Conservation (phyloP, 23 tunicate genomes). For the Clavelina lepadiformis region DNA sequence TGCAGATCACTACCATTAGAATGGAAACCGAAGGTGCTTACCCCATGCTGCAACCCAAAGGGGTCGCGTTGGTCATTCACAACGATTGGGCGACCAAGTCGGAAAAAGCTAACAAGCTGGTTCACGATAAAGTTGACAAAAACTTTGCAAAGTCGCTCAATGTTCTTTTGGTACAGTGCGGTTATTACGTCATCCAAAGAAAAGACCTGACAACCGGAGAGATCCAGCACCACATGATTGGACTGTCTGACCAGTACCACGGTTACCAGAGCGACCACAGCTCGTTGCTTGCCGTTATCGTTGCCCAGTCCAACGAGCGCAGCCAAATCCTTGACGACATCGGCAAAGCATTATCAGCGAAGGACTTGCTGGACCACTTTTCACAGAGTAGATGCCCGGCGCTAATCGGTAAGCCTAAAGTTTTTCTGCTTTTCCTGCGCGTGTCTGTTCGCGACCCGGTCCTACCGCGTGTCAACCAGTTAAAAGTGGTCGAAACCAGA, state of each 20-base stretch:
- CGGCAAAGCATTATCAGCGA: slow-evolving; percentile 14
- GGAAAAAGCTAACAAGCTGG: neutral
- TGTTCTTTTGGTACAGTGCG: slow-evolving; percentile 46
- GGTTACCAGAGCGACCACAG: slow-evolving; percentile 65
- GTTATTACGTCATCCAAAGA: slow-evolving; percentile 71
- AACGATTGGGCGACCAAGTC: slow-evolving; percentile 36
- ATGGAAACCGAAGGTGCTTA: slow-evolving; percentile 44
- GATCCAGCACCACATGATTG: slow-evolving; percentile 59
- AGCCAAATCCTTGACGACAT: slow-evolving; percentile 38
- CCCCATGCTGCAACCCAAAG: slow-evolving; percentile 80
- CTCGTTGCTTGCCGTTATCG: slow-evolving; percentile 44
- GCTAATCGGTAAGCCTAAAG: slow-evolving; percentile 72
- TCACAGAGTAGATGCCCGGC: slow-evolving; percentile 57
- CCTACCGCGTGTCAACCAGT: slow-evolving; percentile 21
- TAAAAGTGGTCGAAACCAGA: slow-evolving; percentile 1
- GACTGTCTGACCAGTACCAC: slow-evolving; percentile 83
- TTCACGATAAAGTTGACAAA: neutral
- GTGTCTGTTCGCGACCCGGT: slow-evolving; percentile 51
- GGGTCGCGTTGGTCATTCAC: slow-evolving; percentile 80
- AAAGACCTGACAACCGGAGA: slow-evolving; percentile 23
- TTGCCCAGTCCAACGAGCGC: slow-evolving; percentile 47
- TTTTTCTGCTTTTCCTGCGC: slow-evolving; percentile 46
- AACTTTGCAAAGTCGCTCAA: slow-evolving; percentile 24
- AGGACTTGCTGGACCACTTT: slow-evolving; percentile 46
- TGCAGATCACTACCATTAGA: slow-evolving; percentile 32